Evolutionary conservation across 2,888 invertebrate species (phyloP).

Genomic region (Hemithea aestivaria): DNA sequence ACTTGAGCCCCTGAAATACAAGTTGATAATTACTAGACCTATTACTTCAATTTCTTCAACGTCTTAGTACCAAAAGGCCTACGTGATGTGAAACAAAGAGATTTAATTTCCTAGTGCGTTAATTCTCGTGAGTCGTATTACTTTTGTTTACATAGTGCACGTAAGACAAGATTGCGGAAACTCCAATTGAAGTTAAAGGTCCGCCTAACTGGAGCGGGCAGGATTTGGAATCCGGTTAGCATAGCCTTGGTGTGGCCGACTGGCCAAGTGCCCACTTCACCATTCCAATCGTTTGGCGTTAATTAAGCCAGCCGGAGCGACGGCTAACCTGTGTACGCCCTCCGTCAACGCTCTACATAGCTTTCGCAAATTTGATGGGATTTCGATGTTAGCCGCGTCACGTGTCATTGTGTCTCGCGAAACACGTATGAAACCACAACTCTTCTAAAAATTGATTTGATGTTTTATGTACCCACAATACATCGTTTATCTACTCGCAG

Average conservation of each 20-base stretch:
- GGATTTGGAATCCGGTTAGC: conserved; percentile 73
- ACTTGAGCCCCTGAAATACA: conserved; percentile 60
- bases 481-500: too few species aligned
- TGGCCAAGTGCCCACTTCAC: conserved; percentile 75
- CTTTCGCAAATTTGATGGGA: conserved; percentile 18
- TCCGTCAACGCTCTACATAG: conserved; percentile 28
- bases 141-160: conserved; percentile 19
- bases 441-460: neutral
- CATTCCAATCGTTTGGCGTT: conserved; percentile 67
- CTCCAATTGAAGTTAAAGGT: conserved; percentile 61
- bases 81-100: conserved; percentile 17
- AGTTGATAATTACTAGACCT: conserved; percentile 35
- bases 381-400: too few species aligned
- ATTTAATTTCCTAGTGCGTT: conserved; percentile 7
- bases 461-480: too few species aligned
- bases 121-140: conserved; percentile 15
- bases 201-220: conserved; percentile 72
- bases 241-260: conserved; percentile 70
- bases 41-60: conserved; percentile 27
- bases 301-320: conserved; percentile 60
- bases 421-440: neutral
- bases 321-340: conserved; percentile 43
- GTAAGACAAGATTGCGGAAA: conserved; percentile 60
- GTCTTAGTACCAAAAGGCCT: neutral
- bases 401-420: neutral